phyloP scores from a whole-genome alignment of 64 coral and sea anemone species.

The Platygyra sinensis region DNA sequence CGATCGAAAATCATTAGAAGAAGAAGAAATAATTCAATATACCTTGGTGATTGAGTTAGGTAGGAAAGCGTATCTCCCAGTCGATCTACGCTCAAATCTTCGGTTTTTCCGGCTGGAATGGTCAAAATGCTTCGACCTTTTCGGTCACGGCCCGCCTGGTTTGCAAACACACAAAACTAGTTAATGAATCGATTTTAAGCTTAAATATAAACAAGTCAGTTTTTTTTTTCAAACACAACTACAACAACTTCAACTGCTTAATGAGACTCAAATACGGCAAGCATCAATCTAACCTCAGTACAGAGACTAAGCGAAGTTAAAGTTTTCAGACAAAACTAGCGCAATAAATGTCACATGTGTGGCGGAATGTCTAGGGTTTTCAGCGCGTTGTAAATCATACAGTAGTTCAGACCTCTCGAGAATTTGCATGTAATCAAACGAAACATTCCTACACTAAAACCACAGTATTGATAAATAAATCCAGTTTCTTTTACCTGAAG shows the following conservation, averaged over 20 bases:
- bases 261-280: background rate
- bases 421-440: background rate
- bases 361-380: background rate
- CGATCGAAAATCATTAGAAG: background rate
- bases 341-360: background rate
- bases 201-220: conserved; percentile 16
- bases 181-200: conserved; percentile 17
- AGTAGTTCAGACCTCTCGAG: background rate
- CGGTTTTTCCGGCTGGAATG: conserved; percentile 76
- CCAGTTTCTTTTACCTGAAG: conserved; percentile 60
- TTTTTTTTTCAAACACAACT: background rate
- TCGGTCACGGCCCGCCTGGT: conserved; percentile 78
- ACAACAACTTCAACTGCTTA: background rate
- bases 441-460: background rate
- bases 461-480: background rate
- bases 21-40: background rate
- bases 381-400: background rate
- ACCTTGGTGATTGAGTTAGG: conserved; percentile 89
- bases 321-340: background rate
- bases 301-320: background rate
- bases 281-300: background rate
- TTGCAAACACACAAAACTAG: background rate
- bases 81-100: conserved; percentile 71
- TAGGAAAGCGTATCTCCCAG: conserved; percentile 77
- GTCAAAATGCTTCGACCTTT: conserved; percentile 83